Percentiles rank a stretch among this genome's conserved stretches.
Conservation (phyloP, 2,797 vertebrate species). For the Coregonus sp. region DNA sequence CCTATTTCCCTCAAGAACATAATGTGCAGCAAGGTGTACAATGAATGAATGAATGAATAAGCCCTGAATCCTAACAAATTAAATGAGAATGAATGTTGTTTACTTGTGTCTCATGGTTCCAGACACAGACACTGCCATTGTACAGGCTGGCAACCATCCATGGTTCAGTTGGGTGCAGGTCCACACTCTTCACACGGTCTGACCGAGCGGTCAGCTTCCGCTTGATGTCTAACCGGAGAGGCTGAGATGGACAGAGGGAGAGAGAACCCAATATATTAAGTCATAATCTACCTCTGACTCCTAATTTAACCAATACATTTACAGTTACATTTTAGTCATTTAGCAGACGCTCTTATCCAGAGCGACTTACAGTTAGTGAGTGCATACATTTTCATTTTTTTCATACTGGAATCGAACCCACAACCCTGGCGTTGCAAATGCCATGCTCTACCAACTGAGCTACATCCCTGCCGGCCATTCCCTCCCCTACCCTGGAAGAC, state of each 20-base stretch:
- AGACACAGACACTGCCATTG: conserved; percentile 92
- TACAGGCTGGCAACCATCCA: conserved; percentile 97
- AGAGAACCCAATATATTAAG: not conserved
- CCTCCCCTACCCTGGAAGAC: too few species aligned
- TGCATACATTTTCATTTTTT: too few species aligned
- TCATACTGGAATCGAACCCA: too few species aligned
- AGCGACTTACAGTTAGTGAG: too few species aligned
- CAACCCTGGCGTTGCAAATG: too few species aligned
- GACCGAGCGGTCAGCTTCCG: conserved; percentile 91
- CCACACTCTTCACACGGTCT: conserved; percentile 92
- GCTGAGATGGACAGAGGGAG: conserved; percentile 61
- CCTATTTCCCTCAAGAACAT: not conserved
- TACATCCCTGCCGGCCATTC: too few species aligned
- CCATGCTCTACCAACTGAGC: too few species aligned
- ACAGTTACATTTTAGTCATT: too few species aligned
- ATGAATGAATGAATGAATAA: too few species aligned
- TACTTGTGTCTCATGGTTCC: conserved; percentile 97
- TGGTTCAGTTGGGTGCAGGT: conserved; percentile 90
- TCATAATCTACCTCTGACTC: not conserved
- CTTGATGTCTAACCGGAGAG: conserved; percentile 93
- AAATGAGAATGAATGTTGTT: not conserved
- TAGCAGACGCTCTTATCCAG: too few species aligned
- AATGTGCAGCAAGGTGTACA: not conserved
- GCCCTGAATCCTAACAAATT: too few species aligned
- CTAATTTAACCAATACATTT: too few species aligned